These are phyloP conservation scores for Neosilurus hyrtlii DNA, from an alignment of 2,797 vertebrate genomes.

Conservation along the genomic window DNA sequence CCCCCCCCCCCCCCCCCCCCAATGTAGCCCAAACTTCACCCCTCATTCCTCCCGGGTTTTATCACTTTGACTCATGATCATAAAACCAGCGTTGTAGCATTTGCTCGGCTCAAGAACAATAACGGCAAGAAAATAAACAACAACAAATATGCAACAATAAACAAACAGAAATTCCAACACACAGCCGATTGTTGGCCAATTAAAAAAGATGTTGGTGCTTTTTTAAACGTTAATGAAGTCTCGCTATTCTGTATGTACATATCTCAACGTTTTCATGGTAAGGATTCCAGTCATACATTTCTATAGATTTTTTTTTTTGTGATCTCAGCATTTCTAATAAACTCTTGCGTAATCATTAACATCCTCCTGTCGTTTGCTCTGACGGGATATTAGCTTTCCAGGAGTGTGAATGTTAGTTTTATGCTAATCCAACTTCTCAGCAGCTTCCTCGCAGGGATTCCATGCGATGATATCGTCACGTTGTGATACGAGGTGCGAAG, in stretches of 20 bases:
- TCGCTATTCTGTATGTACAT: too few species aligned
- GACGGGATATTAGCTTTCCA: constrained; percentile 40
- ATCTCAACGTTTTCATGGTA: background rate
- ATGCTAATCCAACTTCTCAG: background rate
- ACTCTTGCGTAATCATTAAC: background rate
- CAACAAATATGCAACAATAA: background rate
- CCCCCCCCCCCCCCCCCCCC: constrained; percentile 20
- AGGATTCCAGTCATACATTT: background rate
- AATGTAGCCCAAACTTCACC: constrained; percentile 58
- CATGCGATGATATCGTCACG: constrained; percentile 32
- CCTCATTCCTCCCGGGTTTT: constrained; percentile 39
- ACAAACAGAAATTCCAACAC: background rate
- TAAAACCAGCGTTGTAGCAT: constrained; percentile 43
- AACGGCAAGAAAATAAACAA: background rate
- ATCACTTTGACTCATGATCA: constrained; percentile 50
- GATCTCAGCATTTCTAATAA: background rate
- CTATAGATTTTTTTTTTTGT: background rate
- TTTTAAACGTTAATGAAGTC: background rate
- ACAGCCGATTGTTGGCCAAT: background rate
- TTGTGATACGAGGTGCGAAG: constrained; percentile 36
- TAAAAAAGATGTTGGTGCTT: background rate
- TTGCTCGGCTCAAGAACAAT: constrained; percentile 9
- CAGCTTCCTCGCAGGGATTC: background rate
- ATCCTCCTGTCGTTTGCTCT: background rate
- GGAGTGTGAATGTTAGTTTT: constrained; percentile 42